A percentile compares a stretch with the other conserved stretches of the same genome.
Evolutionary conservation across 1,140 invertebrate species (phyloP).

Genomic region (Ceratina australensis): DNA sequence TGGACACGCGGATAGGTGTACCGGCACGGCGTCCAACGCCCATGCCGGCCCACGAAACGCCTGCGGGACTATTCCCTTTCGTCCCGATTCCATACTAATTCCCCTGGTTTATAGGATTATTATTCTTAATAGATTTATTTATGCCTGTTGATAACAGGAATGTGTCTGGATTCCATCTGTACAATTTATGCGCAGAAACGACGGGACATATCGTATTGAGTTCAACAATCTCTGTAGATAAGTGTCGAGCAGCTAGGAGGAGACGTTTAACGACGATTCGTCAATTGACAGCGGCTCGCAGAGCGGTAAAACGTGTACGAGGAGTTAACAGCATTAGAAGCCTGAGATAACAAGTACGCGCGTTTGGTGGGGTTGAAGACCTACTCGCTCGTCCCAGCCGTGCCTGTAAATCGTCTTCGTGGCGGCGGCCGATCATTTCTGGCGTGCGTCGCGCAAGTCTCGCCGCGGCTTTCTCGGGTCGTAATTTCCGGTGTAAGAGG

Average conservation of each 20-base stretch:
- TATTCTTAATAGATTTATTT: too few relatives aligned
- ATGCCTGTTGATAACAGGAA: too few relatives aligned
- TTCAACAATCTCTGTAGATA: not conserved
- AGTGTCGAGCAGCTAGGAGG: not conserved
- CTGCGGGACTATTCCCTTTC: constrained; percentile 29
- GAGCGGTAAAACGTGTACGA: constrained; percentile 25
- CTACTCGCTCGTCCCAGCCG: not conserved
- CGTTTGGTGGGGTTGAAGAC: not conserved
- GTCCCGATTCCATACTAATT: not conserved
- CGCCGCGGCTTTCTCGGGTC: not conserved
- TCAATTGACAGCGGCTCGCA: constrained; percentile 15
- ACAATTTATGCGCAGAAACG: too few relatives aligned
- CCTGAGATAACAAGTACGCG: not conserved
- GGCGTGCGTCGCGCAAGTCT: not conserved
- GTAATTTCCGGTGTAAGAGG: constrained; percentile 17
- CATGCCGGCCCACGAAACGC: constrained; percentile 22
- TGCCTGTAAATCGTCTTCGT: too few relatives aligned
- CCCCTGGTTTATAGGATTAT: too few relatives aligned
- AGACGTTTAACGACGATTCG: constrained; percentile 18
- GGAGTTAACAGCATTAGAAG: not conserved
- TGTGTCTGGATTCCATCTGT: too few relatives aligned
- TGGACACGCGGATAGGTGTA: constrained; percentile 35
- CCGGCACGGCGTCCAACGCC: constrained; percentile 13
- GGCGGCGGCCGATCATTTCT: not conserved
- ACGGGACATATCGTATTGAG: not conserved